phyloP scores from a whole-genome alignment of 2,888 invertebrate genomes.

The Cyclophora punctaria region DNA sequence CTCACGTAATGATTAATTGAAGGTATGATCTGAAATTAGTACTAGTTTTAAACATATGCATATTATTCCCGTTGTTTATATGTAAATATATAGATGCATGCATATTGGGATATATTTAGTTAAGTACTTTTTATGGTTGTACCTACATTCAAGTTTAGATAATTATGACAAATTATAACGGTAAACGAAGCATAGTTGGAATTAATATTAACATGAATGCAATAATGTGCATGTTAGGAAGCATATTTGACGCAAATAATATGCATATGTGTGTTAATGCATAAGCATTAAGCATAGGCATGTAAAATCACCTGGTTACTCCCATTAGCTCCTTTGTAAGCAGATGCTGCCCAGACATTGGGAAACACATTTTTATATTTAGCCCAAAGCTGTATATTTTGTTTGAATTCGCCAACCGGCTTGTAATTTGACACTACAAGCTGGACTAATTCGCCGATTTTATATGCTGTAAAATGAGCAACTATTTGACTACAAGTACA shows the following conservation, averaged over 20 bases:
- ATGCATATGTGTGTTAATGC: too few relatives aligned
- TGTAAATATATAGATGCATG: too few relatives aligned
- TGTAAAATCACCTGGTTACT: slow-evolving; percentile 73
- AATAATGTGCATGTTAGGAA: too few relatives aligned
- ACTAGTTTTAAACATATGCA: slow-evolving; percentile 2
- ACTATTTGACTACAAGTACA: background rate
- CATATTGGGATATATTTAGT: too few relatives aligned
- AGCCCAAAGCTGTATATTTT: slow-evolving; percentile 75
- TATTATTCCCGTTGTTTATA: background rate
- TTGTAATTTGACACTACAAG: slow-evolving; percentile 83
- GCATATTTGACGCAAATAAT: too few relatives aligned
- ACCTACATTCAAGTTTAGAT: too few relatives aligned
- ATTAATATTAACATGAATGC: too few relatives aligned
- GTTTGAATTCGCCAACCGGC: slow-evolving; percentile 67
- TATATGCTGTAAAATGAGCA: slow-evolving; percentile 64
- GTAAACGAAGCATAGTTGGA: too few relatives aligned
- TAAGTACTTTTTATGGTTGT: too few relatives aligned
- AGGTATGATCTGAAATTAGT: slow-evolving; percentile 67
- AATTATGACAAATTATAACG: too few relatives aligned
- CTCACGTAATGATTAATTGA: slow-evolving; percentile 79
- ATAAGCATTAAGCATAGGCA: too few relatives aligned
- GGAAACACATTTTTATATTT: slow-evolving; percentile 80
- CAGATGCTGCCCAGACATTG: slow-evolving; percentile 85
- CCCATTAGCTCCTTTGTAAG: slow-evolving; percentile 91
- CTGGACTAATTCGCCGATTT: slow-evolving; percentile 75